These are phyloP conservation scores for Tetragonisca angustula DNA, from an alignment of 2,888 invertebrate species.

Conservation along the genomic window DNA sequence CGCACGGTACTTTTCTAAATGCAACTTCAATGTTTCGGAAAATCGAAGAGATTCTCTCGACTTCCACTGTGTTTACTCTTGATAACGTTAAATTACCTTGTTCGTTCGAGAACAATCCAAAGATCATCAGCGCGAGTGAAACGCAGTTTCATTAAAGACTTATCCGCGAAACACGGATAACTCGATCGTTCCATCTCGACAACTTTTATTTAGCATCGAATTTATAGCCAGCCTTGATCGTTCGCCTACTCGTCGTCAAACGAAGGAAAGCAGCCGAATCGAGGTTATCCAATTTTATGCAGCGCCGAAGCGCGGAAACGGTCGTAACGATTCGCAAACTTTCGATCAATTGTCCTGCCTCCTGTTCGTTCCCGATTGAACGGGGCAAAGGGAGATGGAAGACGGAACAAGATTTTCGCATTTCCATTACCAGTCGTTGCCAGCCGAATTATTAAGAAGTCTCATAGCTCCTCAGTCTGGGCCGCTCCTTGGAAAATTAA, in stretches of 20 bases:
- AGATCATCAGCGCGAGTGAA: not conserved
- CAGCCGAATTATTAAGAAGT: not conserved
- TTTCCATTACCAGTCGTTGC: constrained; percentile 36
- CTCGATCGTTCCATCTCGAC: constrained; percentile 21
- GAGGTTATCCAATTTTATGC: constrained; percentile 27
- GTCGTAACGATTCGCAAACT: constrained; percentile 17
- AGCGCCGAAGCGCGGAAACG: not conserved
- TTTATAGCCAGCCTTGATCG: constrained; percentile 37
- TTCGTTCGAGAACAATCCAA: constrained; percentile 1
- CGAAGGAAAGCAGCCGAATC: constrained; percentile 1
- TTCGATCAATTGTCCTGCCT: constrained; percentile 31
- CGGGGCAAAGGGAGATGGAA: not conserved
- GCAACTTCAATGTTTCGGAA: too few species aligned
- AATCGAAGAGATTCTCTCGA: not conserved
- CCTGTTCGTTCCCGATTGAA: not conserved
- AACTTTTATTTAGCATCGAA: constrained; percentile 26
- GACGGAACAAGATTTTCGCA: constrained; percentile 48
- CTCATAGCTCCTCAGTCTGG: too few species aligned
- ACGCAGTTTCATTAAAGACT: constrained; percentile 25
- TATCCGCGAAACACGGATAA: constrained; percentile 1
- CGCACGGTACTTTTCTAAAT: too few species aligned
- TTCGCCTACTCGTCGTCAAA: constrained; percentile 4
- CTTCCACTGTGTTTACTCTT: not conserved
- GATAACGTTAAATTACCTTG: not conserved
- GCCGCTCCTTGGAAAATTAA: not conserved